A percentile compares a stretch with the other conserved stretches of the same genome.
phyloP scores from a whole-genome alignment of 2,113 vertebrate genomes.

The Copsychus sechellarum region DNA sequence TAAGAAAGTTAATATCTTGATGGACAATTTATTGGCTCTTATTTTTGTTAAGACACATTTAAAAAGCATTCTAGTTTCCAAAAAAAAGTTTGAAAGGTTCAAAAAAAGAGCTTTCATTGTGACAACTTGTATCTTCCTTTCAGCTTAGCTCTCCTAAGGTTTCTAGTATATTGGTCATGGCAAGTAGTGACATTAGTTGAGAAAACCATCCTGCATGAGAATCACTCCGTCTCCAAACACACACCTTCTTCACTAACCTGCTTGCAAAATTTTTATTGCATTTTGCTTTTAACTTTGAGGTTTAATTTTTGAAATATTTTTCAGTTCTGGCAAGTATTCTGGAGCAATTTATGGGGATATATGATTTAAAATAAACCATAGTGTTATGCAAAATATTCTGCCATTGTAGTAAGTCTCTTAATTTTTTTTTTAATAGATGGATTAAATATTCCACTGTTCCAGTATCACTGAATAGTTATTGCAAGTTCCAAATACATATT shows the following conservation, averaged over 20 bases:
- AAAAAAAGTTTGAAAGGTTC: not conserved
- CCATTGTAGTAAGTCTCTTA: not conserved
- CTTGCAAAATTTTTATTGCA: not conserved
- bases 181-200: not conserved
- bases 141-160: not conserved
- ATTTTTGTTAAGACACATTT: not conserved
- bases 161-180: not conserved
- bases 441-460: not conserved
- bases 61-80: not conserved
- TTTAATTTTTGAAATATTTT: not conserved
- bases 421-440: not conserved
- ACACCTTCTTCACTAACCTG: not conserved
- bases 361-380: not conserved
- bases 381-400: not conserved
- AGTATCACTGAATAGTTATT: not conserved
- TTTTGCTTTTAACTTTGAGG: not conserved
- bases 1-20: not conserved
- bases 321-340: not conserved
- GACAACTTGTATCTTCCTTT: not conserved
- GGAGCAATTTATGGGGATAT: not conserved
- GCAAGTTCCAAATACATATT: not conserved
- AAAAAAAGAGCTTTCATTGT: not conserved
- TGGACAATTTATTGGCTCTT: not conserved
- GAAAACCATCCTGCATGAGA: not conserved
- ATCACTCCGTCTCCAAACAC: not conserved